Evolutionary conservation across 2,888 invertebrate genomes (phyloP).

Genomic region (Drosophila macrospina): DNA sequence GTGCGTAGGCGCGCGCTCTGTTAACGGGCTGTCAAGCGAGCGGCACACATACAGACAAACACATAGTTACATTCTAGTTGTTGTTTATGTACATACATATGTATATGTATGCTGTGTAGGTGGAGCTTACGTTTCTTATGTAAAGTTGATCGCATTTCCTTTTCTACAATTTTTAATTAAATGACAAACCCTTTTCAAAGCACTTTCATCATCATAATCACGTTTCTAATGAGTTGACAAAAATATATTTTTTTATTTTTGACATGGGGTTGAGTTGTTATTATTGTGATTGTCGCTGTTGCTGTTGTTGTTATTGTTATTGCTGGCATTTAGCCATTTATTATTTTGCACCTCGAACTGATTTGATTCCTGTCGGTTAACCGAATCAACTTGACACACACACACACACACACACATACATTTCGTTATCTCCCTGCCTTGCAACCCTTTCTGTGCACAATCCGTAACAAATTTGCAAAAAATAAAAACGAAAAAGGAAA

Average conservation of each 20-base stretch:
- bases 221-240: conserved; percentile 69
- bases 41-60: conserved; percentile 11
- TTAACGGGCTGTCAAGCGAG: conserved; percentile 29
- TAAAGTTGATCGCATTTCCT: conserved; percentile 29
- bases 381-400: conserved; percentile 46
- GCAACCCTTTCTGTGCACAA: conserved; percentile 43
- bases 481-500: conserved; percentile 6
- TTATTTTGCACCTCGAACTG: conserved; percentile 58
- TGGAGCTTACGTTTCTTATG: conserved; percentile 55
- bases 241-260: conserved; percentile 62
- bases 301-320: conserved; percentile 20
- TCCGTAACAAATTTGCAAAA: conserved; percentile 51
- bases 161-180: conserved; percentile 44
- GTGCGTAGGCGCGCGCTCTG: conserved; percentile 70
- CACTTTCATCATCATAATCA: conserved; percentile 40
- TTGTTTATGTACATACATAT: neutral
- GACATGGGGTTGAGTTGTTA: conserved; percentile 26
- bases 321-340: conserved; percentile 52
- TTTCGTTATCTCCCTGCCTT: conserved; percentile 2
- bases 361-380: conserved; percentile 49
- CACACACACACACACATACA: conserved; percentile 30
- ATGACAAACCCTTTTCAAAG: conserved; percentile 64
- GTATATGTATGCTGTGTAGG: conserved; percentile 42
- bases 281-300: neutral
- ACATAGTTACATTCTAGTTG: neutral